Evolutionary conservation across 1,140 invertebrate genomes (phyloP).

Genomic region (Nephotettix cincticeps): DNA sequence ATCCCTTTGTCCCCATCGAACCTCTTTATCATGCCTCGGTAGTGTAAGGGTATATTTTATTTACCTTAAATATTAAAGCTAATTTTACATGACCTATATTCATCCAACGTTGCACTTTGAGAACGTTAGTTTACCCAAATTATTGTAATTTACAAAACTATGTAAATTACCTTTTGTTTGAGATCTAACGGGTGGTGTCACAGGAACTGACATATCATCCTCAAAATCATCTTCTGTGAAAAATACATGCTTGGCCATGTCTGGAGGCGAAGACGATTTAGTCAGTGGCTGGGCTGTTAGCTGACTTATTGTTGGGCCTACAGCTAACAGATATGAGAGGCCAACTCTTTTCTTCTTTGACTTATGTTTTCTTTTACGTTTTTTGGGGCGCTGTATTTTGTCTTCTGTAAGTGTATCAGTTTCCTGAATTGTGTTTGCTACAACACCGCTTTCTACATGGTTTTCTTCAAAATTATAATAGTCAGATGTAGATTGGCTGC

Average conservation of each 20-base stretch:
- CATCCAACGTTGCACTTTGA: too few species aligned
- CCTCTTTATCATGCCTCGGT: too few species aligned
- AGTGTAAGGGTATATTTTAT: too few species aligned
- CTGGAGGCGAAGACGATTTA: background rate
- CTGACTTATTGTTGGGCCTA: background rate
- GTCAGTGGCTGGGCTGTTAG: background rate
- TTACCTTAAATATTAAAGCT: too few species aligned
- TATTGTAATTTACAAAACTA: too few species aligned
- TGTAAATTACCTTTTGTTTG: too few species aligned
- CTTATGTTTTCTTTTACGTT: conserved; percentile 6
- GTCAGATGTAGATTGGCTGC: too few species aligned
- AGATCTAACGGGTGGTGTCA: background rate
- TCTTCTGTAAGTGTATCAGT: background rate
- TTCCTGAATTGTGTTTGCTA: background rate
- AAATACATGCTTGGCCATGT: background rate
- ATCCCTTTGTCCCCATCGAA: too few species aligned
- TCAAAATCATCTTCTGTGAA: background rate
- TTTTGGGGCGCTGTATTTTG: background rate
- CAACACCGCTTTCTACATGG: too few species aligned
- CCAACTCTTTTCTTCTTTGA: background rate
- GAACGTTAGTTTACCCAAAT: too few species aligned
- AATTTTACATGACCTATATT: too few species aligned
- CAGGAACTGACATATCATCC: background rate
- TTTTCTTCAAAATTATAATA: too few species aligned
- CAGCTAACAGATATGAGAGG: background rate